phyloP scores from a whole-genome alignment of 2,113 vertebrate species.

The Urocolius indicus region DNA sequence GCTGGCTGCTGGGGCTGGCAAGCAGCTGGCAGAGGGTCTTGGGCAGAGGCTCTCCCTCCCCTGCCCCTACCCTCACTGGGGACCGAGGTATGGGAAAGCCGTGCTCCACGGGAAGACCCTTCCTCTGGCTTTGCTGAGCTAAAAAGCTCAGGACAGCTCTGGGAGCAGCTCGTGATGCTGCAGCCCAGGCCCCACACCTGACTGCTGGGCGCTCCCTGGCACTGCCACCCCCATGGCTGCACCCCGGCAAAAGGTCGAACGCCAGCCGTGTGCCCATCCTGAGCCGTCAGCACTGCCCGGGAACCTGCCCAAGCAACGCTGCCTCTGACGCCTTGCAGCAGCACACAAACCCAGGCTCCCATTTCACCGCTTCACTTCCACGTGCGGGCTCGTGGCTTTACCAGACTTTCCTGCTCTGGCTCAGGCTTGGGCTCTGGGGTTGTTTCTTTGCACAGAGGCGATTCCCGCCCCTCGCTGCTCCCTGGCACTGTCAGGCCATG shows the following conservation, averaged over 20 bases:
- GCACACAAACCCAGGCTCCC: accelerated
- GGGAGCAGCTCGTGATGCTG: not conserved
- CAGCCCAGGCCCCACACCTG: not conserved
- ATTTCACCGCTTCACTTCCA: not conserved
- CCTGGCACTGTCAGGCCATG: accelerated
- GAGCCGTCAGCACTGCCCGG: no score
- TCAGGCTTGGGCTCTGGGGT: not conserved
- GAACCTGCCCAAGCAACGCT: not conserved
- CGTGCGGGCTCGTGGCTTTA: not conserved
- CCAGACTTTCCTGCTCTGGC: not conserved
- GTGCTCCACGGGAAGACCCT: not conserved
- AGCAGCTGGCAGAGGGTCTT: not conserved
- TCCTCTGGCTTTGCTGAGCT: not conserved
- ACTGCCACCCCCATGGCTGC: not conserved
- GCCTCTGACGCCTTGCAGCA: not conserved
- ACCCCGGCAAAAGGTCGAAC: not conserved
- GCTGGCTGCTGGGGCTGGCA: not conserved
- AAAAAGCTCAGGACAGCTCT: not conserved
- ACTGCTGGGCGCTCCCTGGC: accelerated
- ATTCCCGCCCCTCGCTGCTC: not conserved
- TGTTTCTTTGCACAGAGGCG: not conserved
- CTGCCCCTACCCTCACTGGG: not conserved
- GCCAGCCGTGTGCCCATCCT: no score
- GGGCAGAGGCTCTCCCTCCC: not conserved
- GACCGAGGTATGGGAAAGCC: not conserved